phyloP scores from a whole-genome alignment of 1,140 invertebrate genomes.

The Parasteatoda tepidariorum region DNA sequence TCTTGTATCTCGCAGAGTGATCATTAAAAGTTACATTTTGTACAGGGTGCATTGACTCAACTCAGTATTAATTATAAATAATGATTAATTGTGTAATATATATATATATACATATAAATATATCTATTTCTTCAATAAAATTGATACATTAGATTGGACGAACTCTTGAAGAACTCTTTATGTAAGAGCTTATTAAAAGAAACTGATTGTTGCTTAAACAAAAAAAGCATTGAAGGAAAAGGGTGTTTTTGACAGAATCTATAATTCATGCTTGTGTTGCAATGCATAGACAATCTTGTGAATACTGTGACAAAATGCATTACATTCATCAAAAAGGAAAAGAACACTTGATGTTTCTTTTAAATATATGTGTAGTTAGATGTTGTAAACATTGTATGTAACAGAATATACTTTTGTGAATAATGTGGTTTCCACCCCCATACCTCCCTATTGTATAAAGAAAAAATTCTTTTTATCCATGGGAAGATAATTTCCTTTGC shows the following conservation, averaged over 20 bases:
- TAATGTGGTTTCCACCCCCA: neutral
- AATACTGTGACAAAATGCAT: neutral
- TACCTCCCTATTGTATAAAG: too few relatives aligned
- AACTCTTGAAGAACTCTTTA: too few relatives aligned
- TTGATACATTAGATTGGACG: too few relatives aligned
- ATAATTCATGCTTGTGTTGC: neutral
- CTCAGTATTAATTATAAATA: slow-evolving; percentile 42
- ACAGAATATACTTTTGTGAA: neutral
- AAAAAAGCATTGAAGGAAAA: neutral
- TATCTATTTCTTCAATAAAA: slow-evolving; percentile 3
- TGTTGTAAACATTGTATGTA: slow-evolving; percentile 6
- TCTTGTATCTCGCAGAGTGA: neutral
- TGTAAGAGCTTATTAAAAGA: too few relatives aligned
- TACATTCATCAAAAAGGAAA: neutral
- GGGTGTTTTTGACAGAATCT: slow-evolving; percentile 4
- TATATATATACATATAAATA: slow-evolving; percentile 26
- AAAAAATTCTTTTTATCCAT: neutral
- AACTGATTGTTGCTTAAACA: neutral
- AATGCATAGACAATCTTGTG: slow-evolving; percentile 51
- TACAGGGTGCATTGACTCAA: slow-evolving; percentile 53
- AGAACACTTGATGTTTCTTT: slow-evolving; percentile 19
- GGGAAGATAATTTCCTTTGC: neutral
- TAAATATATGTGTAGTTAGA: slow-evolving; percentile 26
- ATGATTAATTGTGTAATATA: slow-evolving; percentile 31
- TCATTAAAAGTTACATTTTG: slow-evolving; percentile 21